phyloP scores from a whole-genome alignment of 2,113 vertebrate species.

The Mus spicilegus region DNA sequence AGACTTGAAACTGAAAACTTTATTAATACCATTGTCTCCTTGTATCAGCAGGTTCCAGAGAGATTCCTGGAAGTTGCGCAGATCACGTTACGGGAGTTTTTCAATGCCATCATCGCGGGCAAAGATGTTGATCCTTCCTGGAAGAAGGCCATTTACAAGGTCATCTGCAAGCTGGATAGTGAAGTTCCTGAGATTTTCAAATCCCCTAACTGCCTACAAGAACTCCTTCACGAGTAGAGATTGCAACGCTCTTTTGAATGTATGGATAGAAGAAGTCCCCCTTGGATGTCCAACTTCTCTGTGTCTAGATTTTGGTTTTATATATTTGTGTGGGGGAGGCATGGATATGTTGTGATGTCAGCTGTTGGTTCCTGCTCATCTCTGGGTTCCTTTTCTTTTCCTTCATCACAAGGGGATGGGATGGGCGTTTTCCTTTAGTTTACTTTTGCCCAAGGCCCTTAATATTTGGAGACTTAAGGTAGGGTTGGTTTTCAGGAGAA shows the following conservation, averaged over 20 bases:
- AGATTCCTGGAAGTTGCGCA: slow-evolving; percentile 99
- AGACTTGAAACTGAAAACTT: slow-evolving; percentile 94
- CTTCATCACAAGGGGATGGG: slow-evolving; percentile 85
- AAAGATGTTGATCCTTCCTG: slow-evolving; percentile 99
- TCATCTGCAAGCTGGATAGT: slow-evolving; percentile 99
- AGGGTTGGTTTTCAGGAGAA: slow-evolving; percentile 89
- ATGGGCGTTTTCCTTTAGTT: slow-evolving; percentile 89
- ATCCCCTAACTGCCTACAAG: slow-evolving; percentile 99
- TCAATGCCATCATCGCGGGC: slow-evolving; percentile 99
- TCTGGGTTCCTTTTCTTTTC: slow-evolving; percentile 79
- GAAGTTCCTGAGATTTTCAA: slow-evolving; percentile 99
- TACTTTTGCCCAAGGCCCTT: slow-evolving; percentile 89
- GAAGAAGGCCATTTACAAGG: slow-evolving; percentile 99
- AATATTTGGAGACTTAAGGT: slow-evolving; percentile 86
- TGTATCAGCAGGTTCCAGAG: slow-evolving; percentile 96
- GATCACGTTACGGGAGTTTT: slow-evolving; percentile 99
- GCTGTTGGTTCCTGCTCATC: slow-evolving; percentile 84
- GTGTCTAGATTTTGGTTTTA: slow-evolving; percentile 87
- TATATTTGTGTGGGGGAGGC: slow-evolving; percentile 84
- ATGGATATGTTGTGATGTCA: slow-evolving; percentile 86
- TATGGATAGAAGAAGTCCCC: slow-evolving; percentile 76
- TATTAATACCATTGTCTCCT: slow-evolving; percentile 92
- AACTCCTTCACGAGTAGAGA: slow-evolving; percentile 99
- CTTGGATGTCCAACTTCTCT: slow-evolving; percentile 86
- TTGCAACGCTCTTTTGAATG: slow-evolving; percentile 74